Evolutionary conservation across 1,140 invertebrate species (phyloP).

Genomic region (Drosophila persimilis): DNA sequence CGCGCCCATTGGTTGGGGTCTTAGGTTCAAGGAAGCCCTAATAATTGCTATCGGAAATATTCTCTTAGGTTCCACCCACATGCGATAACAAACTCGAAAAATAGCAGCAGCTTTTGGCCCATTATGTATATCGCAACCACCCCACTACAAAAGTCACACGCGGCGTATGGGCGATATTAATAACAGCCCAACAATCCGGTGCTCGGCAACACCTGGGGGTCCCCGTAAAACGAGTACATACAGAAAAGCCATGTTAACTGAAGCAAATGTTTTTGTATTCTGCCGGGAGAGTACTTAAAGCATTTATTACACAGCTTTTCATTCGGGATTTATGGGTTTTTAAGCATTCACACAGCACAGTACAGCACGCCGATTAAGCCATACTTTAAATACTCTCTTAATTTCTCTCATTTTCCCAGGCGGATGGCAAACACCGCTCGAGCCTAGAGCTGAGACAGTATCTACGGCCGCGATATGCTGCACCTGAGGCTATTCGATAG

Average conservation of each 20-base stretch:
- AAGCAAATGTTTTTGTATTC: constrained; percentile 35
- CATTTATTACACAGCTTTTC: constrained; percentile 66
- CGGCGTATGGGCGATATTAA: constrained; percentile 52
- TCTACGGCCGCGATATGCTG: constrained; percentile 42
- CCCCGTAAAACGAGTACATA: constrained; percentile 38
- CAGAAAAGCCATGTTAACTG: constrained; percentile 52
- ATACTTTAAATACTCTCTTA: constrained; percentile 46
- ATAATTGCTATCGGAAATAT: constrained; percentile 24
- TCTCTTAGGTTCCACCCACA: constrained; percentile 1
- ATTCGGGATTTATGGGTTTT: constrained; percentile 58
- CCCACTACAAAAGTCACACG: constrained; percentile 5
- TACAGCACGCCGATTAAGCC: background rate
- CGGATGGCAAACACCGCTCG: constrained; percentile 26
- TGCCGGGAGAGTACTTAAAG: constrained; percentile 51
- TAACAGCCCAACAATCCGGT: constrained; percentile 30
- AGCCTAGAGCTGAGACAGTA: constrained; percentile 3
- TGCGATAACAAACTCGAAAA: constrained; percentile 23
- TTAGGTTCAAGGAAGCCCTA: constrained; percentile 5
- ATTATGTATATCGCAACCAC: constrained; percentile 6
- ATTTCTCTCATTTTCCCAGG: constrained; percentile 30
- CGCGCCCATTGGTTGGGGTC: background rate
- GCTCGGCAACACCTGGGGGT: constrained; percentile 34
- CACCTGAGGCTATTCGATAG: constrained; percentile 72
- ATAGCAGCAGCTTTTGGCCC: constrained; percentile 3
- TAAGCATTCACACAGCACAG: constrained; percentile 21